A percentile compares a stretch with the other conserved stretches of the same genome.
Evolutionary conservation across 64 coral and sea anemone species (phyloP).

Genomic region (Pocillopora damicornis): DNA sequence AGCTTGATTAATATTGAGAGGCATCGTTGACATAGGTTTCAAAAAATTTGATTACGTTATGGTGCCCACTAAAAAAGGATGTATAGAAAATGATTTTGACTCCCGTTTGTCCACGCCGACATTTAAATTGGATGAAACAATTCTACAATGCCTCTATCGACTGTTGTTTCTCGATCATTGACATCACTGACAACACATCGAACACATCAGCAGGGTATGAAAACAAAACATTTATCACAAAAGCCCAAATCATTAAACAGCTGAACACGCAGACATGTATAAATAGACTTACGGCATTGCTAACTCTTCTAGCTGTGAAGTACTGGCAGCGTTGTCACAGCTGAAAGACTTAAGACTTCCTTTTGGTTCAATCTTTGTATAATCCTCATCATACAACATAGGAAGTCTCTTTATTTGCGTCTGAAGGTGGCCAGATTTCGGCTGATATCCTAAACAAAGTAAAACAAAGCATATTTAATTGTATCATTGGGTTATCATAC

Average conservation of each 20-base stretch:
- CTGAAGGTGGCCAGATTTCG: conserved; percentile 78
- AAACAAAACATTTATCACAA: not conserved
- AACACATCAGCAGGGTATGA: not conserved
- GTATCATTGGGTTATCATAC: not conserved
- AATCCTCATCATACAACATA: conserved; percentile 79
- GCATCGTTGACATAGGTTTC: no score
- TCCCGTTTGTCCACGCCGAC: no score
- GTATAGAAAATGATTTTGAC: no score
- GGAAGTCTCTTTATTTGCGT: conserved; percentile 85
- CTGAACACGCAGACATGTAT: not conserved
- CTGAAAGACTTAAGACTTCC: not conserved
- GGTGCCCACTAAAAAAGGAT: no score
- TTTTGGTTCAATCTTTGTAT: not conserved
- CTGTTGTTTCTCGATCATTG: no score
- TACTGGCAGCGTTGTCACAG: not conserved
- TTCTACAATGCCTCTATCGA: no score
- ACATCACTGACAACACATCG: no score
- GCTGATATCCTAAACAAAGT: conserved; percentile 66
- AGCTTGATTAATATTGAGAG: no score
- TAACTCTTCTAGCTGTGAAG: conserved; percentile 52
- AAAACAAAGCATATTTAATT: not conserved
- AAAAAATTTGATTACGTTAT: no score
- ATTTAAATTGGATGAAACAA: no score
- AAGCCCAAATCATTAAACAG: not conserved
- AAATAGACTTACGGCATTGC: conserved; percentile 84